Conservation (phyloP, 2,797 vertebrate species). For the Macropus fuliginosus region DNA sequence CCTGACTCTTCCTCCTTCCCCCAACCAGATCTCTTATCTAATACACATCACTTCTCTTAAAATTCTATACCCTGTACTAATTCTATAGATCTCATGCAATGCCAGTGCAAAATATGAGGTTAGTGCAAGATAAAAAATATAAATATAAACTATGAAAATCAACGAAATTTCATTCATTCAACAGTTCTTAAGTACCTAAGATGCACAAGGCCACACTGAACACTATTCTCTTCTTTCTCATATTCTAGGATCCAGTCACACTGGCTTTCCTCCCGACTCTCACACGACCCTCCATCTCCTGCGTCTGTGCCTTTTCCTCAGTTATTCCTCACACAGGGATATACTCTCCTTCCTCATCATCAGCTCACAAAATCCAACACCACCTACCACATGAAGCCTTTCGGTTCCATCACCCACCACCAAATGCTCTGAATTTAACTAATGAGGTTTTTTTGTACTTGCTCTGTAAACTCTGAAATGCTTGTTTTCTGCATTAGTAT, state of each 20-base stretch:
- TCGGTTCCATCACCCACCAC: not conserved
- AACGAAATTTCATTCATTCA: not conserved
- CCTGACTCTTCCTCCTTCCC: not conserved
- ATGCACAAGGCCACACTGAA: not conserved
- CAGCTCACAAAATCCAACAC: not conserved
- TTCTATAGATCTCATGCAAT: not conserved
- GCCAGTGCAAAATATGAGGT: not conserved
- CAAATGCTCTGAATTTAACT: not conserved
- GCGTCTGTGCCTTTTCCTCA: not conserved
- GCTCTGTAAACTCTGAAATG: not conserved
- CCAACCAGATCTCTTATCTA: not conserved
- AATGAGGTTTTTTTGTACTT: not conserved
- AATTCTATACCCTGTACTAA: not conserved
- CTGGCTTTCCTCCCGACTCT: not conserved
- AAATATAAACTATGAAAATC: not conserved
- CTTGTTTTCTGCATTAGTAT: not conserved
- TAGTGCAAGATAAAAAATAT: not conserved
- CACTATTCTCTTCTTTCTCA: not conserved
- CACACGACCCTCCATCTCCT: not conserved
- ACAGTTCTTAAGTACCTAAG: not conserved
- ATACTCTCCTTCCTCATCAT: not conserved
- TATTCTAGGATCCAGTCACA: not conserved
- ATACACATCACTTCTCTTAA: not conserved
- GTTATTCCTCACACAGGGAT: not conserved
- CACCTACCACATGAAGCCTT: not conserved